A percentile compares a stretch with the other conserved stretches of the same genome.
These are phyloP conservation scores for Crocuta crocuta DNA, from an alignment of 2,113 vertebrate genomes.

Conservation along the genomic window DNA sequence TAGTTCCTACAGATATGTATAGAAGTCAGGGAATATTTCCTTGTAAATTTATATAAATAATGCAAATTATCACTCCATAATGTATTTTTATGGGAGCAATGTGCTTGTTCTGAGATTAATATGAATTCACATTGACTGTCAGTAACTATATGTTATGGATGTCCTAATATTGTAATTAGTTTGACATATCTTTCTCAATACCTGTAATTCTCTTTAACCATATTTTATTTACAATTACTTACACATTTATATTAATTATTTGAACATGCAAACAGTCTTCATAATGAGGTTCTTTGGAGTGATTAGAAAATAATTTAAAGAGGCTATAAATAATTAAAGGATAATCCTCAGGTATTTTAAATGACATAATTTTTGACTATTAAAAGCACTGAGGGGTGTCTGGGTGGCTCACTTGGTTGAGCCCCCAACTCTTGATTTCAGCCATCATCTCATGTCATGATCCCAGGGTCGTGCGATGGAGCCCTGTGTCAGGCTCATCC, in stretches of 20 bases:
- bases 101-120: neutral
- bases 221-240: slow-evolving; percentile 7
- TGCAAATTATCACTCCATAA: neutral
- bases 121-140: neutral
- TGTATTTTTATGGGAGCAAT: neutral
- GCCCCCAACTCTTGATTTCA: too few relatives aligned
- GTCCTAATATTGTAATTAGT: neutral
- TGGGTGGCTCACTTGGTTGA: too few relatives aligned
- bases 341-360: neutral
- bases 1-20: neutral
- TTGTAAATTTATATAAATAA: neutral
- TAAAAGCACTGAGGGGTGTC: neutral
- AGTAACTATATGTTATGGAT: neutral
- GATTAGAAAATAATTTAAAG: neutral
- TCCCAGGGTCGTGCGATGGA: too few relatives aligned
- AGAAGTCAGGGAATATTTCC: neutral
- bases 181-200: neutral
- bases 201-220: neutral
- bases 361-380: neutral
- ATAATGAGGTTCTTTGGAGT: neutral
- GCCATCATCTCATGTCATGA: too few relatives aligned
- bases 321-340: neutral
- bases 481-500: too few relatives aligned
- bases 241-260: neutral
- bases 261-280: neutral